Percentiles rank a stretch among this genome's conserved stretches.
Conservation (phyloP, 2,113 vertebrate species). For the Argyrosomus japonicus region DNA sequence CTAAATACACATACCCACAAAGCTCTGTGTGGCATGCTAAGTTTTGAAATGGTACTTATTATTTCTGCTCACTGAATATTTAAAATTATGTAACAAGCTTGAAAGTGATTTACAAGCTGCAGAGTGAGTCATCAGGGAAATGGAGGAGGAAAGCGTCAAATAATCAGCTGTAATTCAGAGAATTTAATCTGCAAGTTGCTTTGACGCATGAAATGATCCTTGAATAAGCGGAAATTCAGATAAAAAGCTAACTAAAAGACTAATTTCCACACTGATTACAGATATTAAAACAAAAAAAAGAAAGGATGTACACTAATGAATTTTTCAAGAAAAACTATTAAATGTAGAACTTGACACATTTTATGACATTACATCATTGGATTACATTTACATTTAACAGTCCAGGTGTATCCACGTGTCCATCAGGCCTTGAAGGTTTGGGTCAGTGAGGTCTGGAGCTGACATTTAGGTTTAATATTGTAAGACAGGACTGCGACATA, state of each 20-base stretch:
- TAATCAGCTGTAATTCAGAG: slow-evolving; percentile 2
- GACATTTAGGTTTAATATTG: not conserved
- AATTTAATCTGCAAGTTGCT: slow-evolving; percentile 10
- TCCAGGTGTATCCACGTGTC: not conserved
- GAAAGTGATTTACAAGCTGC: not conserved
- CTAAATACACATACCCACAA: not conserved
- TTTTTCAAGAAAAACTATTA: not conserved
- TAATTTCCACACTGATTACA: not conserved
- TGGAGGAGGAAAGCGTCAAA: not conserved
- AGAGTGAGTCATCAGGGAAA: slow-evolving; percentile 4
- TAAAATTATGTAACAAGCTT: not conserved
- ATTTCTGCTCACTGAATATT: not conserved
- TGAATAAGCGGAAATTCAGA: slow-evolving; percentile 13
- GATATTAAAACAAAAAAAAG: not conserved
- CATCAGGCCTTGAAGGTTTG: not conserved
- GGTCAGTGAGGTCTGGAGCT: not conserved
- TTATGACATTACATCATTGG: not conserved
- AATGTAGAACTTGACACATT: not conserved
- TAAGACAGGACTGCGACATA: not conserved
- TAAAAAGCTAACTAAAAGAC: slow-evolving; percentile 24
- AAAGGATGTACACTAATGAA: not conserved
- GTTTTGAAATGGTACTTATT: not conserved
- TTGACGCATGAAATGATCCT: slow-evolving; percentile 20
- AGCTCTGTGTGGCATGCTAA: not conserved
- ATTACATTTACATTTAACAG: not conserved